phyloP scores from a whole-genome alignment of 1,140 invertebrate species.

The Conopomorpha cramerella region DNA sequence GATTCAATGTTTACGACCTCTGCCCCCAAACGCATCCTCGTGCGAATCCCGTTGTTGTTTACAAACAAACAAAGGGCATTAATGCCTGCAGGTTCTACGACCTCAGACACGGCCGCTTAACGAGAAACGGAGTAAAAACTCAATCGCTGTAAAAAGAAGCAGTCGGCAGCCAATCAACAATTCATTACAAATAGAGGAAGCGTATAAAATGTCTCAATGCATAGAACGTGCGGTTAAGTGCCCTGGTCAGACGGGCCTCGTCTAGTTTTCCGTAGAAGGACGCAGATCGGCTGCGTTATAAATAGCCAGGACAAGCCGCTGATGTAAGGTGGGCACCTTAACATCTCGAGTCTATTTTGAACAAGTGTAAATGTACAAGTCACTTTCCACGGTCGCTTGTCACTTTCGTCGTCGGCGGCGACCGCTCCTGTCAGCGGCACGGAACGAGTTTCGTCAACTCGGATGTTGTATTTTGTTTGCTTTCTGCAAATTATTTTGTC shows the following conservation, averaged over 20 bases:
- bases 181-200: slow-evolving; percentile 23
- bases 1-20: too few relatives aligned
- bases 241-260: slow-evolving; percentile 17
- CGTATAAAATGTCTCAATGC: slow-evolving; percentile 30
- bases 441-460: too few relatives aligned
- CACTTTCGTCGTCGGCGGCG: slow-evolving; percentile 39
- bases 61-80: slow-evolving; percentile 20
- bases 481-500: too few relatives aligned
- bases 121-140: slow-evolving; percentile 21
- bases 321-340: slow-evolving; percentile 47
- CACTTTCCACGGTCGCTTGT: slow-evolving; percentile 45
- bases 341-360: slow-evolving; percentile 43
- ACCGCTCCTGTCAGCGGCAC: slow-evolving; percentile 22
- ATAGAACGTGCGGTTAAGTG: slow-evolving; percentile 30
- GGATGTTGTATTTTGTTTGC: too few relatives aligned
- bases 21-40: slow-evolving; percentile 10
- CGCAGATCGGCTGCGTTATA: slow-evolving; percentile 34
- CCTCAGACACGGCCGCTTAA: too few relatives aligned
- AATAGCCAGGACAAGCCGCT: slow-evolving; percentile 29
- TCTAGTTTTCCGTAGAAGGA: slow-evolving; percentile 46
- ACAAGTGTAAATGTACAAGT: slow-evolving; percentile 53
- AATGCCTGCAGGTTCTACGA: slow-evolving; percentile 23
- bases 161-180: slow-evolving; percentile 10
- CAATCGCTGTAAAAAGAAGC: slow-evolving; percentile 13
- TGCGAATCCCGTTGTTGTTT: slow-evolving; percentile 20